These are phyloP conservation scores for Pristionchus exspectatus DNA, from an alignment of 2,888 invertebrate genomes.

Conservation along the genomic window DNA sequence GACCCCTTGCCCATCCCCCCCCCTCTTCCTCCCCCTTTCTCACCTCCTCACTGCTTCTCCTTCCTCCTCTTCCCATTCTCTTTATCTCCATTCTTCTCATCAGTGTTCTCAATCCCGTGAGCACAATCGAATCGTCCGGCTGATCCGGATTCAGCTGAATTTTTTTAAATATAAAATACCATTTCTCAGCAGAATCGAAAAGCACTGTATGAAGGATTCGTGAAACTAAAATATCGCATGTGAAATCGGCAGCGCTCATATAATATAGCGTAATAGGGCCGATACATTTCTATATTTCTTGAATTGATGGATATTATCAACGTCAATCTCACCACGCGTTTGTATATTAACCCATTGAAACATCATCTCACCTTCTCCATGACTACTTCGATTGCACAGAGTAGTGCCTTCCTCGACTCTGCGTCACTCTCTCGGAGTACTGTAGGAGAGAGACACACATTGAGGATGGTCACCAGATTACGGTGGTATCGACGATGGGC, in stretches of 20 bases:
- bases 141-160: conserved; percentile 31
- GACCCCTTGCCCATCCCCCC: neutral
- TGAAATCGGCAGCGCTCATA: no score
- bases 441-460: neutral
- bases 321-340: no score
- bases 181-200: no score
- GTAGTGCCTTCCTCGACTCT: neutral
- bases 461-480: neutral
- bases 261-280: no score
- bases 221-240: neutral
- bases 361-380: neutral
- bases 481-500: conserved; percentile 2
- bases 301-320: no score
- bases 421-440: neutral
- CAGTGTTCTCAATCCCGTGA: neutral
- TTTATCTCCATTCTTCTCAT: conserved; percentile 35
- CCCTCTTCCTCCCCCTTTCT: neutral
- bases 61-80: neutral
- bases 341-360: no score
- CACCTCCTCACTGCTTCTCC: conserved; percentile 26
- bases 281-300: no score
- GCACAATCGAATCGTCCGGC: conserved; percentile 41
- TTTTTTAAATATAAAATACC: neutral
- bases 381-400: neutral
- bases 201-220: neutral